Conservation (phyloP, 2,797 vertebrate genomes). For the Tauraco hartlaubi region DNA sequence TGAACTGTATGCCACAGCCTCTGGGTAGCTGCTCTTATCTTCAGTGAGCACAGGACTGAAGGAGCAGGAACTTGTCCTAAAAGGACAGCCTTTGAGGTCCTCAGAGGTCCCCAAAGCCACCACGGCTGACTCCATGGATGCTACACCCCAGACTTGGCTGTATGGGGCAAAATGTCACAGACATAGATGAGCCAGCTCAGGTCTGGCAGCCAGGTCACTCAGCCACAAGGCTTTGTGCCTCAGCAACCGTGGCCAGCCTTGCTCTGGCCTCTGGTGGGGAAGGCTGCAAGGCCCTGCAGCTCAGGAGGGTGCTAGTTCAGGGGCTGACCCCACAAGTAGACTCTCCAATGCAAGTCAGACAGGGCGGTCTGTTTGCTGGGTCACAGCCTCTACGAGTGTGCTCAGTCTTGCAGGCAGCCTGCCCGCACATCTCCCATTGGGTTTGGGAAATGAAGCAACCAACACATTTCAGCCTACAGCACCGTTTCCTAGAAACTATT, state of each 20-base stretch:
- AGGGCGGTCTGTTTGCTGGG: not conserved
- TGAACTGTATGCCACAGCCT: rapidly evolving
- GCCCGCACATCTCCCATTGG: not conserved
- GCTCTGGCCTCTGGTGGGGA: not conserved
- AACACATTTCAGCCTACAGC: not conserved
- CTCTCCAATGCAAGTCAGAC: rapidly evolving
- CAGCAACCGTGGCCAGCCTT: rapidly evolving
- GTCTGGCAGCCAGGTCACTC: not conserved
- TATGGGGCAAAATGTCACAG: not conserved
- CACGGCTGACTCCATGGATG: rapidly evolving
- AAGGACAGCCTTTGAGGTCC: not conserved
- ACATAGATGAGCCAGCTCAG: not conserved
- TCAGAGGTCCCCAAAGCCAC: not conserved
- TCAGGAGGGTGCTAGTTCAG: not conserved
- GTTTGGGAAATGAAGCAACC: not conserved
- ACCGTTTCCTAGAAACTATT: not conserved
- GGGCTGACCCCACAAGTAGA: not conserved
- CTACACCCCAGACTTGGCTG: not conserved
- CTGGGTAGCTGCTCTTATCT: not conserved
- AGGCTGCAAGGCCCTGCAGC: not conserved
- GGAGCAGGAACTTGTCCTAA: not conserved
- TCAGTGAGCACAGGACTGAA: not conserved
- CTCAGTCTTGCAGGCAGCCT: not conserved
- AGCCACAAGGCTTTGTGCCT: not conserved
- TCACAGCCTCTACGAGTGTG: rapidly evolving